Conservation (phyloP, 2,797 vertebrate genomes). For the Poecile montanus region DNA sequence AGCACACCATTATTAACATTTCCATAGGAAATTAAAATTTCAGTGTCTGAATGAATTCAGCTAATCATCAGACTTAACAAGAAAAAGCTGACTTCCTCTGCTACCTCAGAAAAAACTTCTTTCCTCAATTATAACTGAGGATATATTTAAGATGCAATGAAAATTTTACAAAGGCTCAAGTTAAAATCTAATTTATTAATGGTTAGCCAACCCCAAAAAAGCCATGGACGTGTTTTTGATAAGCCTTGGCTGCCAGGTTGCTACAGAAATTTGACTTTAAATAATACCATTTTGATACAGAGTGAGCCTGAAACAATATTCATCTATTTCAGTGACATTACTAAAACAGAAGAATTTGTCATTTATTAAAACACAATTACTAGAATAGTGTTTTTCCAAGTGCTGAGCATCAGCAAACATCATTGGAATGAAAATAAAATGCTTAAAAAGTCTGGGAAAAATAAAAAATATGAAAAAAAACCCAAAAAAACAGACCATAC, state of each 20-base stretch:
- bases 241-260: background rate
- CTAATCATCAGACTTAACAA: conserved; percentile 13
- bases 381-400: background rate
- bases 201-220: background rate
- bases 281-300: background rate
- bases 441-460: background rate
- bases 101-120: background rate
- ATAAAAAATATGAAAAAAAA: background rate
- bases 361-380: background rate
- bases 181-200: background rate
- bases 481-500: background rate
- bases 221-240: background rate
- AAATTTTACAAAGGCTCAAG: conserved; percentile 32
- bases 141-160: background rate
- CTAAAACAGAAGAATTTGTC: background rate
- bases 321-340: background rate
- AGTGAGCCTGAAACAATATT: background rate
- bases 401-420: background rate
- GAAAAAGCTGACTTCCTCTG: background rate
- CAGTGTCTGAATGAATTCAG: conserved; percentile 51
- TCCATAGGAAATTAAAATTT: conserved; percentile 67
- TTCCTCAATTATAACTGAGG: background rate
- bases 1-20: conserved; percentile 56
- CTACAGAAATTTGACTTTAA: background rate
- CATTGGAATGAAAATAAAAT: background rate